Evolutionary conservation across 2,113 vertebrate genomes (phyloP), one percentile per base, ranked within the genome.

Genomic region (Triplophysa tibetana): DNA sequence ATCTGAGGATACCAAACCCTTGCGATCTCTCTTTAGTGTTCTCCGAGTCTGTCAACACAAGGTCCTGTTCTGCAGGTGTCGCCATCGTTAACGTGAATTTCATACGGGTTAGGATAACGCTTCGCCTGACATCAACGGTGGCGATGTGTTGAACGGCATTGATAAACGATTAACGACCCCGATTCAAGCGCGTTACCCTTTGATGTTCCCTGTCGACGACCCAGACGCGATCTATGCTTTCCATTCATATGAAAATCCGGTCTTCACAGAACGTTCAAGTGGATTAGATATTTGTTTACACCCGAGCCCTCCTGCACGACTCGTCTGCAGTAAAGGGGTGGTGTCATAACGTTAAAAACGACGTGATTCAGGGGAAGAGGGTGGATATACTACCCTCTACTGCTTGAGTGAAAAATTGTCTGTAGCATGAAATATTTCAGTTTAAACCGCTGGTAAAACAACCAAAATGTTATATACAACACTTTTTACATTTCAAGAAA

Each of bases 31-130:
- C 93, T 77, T 90, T 92, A 75, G 75, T 87, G 89, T 80, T 33
- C 38, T 94, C 93, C 10, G 89, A 89, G 26, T 94, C 93, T 12
- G 89, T 85, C 83, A 94, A 86, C 72, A 89, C 82, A 81, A 94
- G 85, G 70, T 93, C 93, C 83, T 93, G 92, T 58, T 93, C 93
- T 24, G 92, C 91, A 82, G 89, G 82, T 85, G 92, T 90, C 91
- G 93, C 91, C 93, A 93, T 94, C 62, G 63, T 65, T 43, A 65
- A 80, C 66, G 61, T 77, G 21, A 65, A 79, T 77, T 77, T 80
- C 75, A 83, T 50, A 45, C 79, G 62, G 78, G 58, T 68, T 48
- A 82, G 80, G 64, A 66, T 62, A 48, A 73, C 78, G 41, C 67
- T 67, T 85, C 85, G 87, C 54, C 85, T 72, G 65, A 75, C 70